Base-by-base conservation (phyloP, 2,888 invertebrate species). In the Cabera pusaria region DNA sequence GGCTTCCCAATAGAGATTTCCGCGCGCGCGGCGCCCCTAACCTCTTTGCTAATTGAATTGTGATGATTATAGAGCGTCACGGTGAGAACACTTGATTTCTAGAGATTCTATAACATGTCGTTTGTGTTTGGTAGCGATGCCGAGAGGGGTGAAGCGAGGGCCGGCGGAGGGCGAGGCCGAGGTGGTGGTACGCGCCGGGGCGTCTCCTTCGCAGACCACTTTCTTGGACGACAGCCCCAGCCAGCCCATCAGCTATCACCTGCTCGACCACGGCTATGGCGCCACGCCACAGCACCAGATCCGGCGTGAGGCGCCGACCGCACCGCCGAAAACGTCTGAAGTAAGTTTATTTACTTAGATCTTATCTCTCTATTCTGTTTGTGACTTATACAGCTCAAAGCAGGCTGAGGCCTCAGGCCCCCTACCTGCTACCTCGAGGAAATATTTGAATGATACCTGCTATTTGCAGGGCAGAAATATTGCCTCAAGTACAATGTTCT, bases 201-300 rank as follows among this genome's bases (percentile, higher is more conserved):
- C 77, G 76, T 89, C 87, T 72, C 84, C 92, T 67, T 86, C 90
- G 79, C 87, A 79, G 55, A 87, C 82, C 72, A 90, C 86, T 53
- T 76, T 87, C 54, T 64, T 86, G 60, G 85, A 85, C 35, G 87
- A 87, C 65, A 89, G 89, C 75, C 89, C 89, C 52, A 78, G 82
- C 65, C 89, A 90, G 71, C 81, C 90, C 59, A 85, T 91, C 63
- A 93, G 93, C 82, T 94, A 93, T 55, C 96, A 96, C 82, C 91
- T 96, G 62, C 90, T 95, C 61, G 96, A 96, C 80, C 96, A 96
- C 73, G 96, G 95, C 59, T 96, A 96, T 86, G 96, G 96, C 55
- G 94, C 94, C 64, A 95, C 95, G 52, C 94, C 95, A 46, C 92
- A 93, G 70, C 92, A 92, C 62, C 93, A 92, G 76, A 90, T 92